These are phyloP conservation scores for Lepidocolaptes lacrymiger DNA, from an alignment of 2,797 vertebrate species.

Conservation along the genomic window DNA sequence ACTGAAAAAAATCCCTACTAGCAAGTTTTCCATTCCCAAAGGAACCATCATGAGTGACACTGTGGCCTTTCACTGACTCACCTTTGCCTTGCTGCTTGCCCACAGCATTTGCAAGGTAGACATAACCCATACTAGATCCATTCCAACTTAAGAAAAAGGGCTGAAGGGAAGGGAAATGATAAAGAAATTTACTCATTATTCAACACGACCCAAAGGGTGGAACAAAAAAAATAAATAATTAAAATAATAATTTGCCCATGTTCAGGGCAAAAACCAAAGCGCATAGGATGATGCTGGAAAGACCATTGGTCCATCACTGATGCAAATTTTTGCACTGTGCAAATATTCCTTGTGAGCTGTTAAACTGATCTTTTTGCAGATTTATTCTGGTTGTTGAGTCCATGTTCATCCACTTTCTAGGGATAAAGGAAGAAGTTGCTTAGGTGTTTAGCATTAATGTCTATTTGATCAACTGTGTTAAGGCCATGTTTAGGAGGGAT, in stretches of 20 bases:
- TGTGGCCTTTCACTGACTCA: rapidly evolving
- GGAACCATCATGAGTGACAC: rapidly evolving
- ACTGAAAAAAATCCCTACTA: neutral
- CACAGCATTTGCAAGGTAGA: neutral
- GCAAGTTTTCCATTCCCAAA: neutral
- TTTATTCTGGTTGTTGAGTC: neutral
- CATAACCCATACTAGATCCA: neutral
- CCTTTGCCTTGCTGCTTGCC: neutral
- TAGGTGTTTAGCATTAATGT: neutral
- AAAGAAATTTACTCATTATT: neutral
- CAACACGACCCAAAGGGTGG: neutral
- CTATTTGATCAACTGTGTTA: neutral
- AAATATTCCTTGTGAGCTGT: neutral
- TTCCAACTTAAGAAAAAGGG: neutral
- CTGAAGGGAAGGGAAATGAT: neutral
- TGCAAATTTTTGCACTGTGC: neutral
- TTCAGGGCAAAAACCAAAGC: neutral
- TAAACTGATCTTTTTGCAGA: neutral
- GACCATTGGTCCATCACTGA: neutral
- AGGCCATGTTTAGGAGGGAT: neutral
- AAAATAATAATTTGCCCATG: neutral
- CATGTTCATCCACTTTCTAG: rapidly evolving
- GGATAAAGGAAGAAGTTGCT: neutral
- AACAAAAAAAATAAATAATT: neutral
- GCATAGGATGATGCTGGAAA: neutral